Evolutionary conservation across 2,797 vertebrate genomes (phyloP).

Genomic region (Acomys russatus): DNA sequence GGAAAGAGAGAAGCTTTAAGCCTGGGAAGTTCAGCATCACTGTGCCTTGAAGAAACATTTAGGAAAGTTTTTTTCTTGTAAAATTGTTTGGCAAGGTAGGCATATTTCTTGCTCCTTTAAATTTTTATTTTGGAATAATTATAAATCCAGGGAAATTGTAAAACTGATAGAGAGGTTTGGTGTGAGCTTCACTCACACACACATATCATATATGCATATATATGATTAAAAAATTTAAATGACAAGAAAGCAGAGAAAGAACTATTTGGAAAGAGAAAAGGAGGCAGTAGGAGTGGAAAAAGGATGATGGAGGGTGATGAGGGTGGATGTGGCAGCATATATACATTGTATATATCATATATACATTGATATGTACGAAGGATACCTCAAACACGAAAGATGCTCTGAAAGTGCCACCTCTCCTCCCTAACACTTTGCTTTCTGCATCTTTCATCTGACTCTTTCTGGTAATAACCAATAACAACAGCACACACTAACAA

Average conservation of each 20-base stretch:
- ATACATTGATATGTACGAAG: no score
- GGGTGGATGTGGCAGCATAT: no score
- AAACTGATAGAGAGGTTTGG: neutral
- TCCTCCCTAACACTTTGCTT: neutral
- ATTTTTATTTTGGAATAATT: slow-evolving; percentile 12
- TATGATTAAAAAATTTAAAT: neutral
- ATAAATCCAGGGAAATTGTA: neutral
- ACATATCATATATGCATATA: neutral
- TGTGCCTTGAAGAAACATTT: slow-evolving; percentile 1
- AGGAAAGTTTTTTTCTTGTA: neutral
- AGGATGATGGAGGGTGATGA: no score
- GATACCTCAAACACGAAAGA: neutral
- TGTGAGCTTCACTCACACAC: neutral
- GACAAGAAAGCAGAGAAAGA: neutral
- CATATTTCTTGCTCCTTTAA: neutral
- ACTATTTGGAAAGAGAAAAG: neutral
- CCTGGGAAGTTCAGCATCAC: neutral
- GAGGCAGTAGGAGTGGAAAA: no score
- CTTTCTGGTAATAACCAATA: neutral
- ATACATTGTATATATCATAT: no score
- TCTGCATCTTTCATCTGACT: neutral
- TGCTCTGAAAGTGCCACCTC: fast-evolving
- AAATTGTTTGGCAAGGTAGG: neutral
- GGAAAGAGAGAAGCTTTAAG: slow-evolving; percentile 4
- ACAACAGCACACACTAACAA: neutral